phyloP scores from a whole-genome alignment of 2,888 invertebrate genomes.

The Macropis europaea region DNA sequence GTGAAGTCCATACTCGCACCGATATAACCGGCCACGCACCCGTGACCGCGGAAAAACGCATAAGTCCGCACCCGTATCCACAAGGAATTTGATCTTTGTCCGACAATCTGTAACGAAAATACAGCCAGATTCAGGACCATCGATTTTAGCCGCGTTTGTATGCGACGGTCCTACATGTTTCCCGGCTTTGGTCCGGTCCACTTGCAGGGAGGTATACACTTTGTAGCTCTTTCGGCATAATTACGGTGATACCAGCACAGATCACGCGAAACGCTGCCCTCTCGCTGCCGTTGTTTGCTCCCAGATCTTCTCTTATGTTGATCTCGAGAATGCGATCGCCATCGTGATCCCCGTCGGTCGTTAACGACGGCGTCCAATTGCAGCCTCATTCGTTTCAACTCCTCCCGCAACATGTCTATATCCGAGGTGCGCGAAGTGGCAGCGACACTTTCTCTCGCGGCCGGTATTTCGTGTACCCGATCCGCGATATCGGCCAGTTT shows the following conservation, averaged over 20 bases:
- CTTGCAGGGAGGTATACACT: no score
- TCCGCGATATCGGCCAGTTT: constrained; percentile 4
- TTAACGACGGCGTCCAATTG: neutral
- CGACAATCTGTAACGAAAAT: constrained; percentile 11
- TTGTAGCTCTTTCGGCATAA: no score
- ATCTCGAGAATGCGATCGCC: no score
- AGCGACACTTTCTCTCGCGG: neutral
- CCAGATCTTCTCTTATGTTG: no score
- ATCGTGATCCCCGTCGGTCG: no score
- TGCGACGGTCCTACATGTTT: constrained; percentile 24
- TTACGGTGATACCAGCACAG: no score
- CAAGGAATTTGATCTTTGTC: constrained; percentile 11
- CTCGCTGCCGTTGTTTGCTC: no score
- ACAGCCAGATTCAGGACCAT: constrained; percentile 17
- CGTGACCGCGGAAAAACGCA: constrained; percentile 34
- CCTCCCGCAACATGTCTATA: neutral
- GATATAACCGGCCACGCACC: neutral
- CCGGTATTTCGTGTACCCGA: neutral
- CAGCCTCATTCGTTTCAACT: neutral
- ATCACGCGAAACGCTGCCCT: no score
- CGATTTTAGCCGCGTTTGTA: neutral
- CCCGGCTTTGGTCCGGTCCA: no score
- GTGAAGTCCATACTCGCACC: neutral
- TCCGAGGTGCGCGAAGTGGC: neutral
- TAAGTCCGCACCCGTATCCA: constrained; percentile 44